These are phyloP conservation scores for Drosophila tripunctata DNA, from an alignment of 2,888 invertebrate genomes.

Conservation along the genomic window DNA sequence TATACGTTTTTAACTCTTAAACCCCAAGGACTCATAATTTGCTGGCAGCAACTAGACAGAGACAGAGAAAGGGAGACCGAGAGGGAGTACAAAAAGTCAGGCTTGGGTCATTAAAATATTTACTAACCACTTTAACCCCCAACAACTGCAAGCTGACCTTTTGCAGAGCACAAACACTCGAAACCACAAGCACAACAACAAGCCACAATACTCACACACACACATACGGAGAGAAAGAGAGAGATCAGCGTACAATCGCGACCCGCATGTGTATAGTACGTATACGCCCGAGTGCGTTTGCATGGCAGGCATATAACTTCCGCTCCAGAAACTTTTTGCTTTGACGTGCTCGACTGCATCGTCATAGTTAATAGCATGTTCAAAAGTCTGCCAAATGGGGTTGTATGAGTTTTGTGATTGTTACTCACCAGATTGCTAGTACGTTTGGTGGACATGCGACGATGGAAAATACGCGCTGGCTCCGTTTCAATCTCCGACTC, in stretches of 20 bases:
- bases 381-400: no score
- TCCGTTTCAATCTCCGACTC: constrained; percentile 94
- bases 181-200: constrained; percentile 31
- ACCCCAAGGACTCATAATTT: constrained; percentile 25
- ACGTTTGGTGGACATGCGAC: constrained; percentile 92
- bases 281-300: constrained; percentile 39
- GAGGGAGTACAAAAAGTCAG: constrained; percentile 8
- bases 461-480: constrained; percentile 90
- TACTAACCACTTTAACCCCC: constrained; percentile 55
- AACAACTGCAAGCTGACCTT: constrained; percentile 59
- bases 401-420: no score
- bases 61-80: background rate
- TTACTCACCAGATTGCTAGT: constrained; percentile 91
- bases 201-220: constrained; percentile 23
- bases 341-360: constrained; percentile 57
- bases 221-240: background rate
- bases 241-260: background rate
- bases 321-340: constrained; percentile 69
- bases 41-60: constrained; percentile 10
- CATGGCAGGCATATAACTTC: constrained; percentile 66
- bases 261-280: background rate
- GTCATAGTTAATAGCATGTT: constrained; percentile 19
- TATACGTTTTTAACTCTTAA: constrained; percentile 31
- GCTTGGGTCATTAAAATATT: constrained; percentile 56
- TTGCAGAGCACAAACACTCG: constrained; percentile 36